phyloP scores from a whole-genome alignment of 2,113 vertebrate genomes.

The Hyperoodon ampullatus region DNA sequence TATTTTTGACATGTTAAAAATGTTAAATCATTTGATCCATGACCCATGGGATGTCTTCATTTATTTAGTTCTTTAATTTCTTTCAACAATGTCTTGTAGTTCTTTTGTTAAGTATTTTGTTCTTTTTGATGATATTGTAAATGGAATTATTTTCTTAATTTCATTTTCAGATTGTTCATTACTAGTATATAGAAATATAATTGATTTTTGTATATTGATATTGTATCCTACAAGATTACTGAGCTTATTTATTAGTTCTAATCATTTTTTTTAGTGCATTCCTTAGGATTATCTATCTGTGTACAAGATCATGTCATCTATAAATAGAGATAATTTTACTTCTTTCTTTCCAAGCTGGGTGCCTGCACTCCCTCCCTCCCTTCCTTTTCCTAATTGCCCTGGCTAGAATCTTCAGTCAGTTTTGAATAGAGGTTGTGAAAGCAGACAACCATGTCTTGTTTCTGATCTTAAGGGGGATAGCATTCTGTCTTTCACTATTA shows the following conservation, averaged over 20 bases:
- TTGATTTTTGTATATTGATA: neutral
- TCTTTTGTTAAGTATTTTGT: neutral
- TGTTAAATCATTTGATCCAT: neutral
- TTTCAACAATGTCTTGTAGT: neutral
- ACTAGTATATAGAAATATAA: too few species aligned
- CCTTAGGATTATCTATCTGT: neutral
- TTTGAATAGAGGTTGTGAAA: neutral
- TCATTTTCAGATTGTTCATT: too few species aligned
- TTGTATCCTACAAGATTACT: neutral
- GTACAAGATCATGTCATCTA: neutral
- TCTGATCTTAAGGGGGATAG: neutral
- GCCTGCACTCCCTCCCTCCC: neutral
- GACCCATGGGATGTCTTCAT: neutral
- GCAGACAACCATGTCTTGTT: neutral
- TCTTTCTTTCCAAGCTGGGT: neutral
- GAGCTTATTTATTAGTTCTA: neutral
- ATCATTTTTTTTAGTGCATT: neutral
- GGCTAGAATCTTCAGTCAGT: neutral
- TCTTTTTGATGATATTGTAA: neutral
- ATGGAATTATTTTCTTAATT: too few species aligned
- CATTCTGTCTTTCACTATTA: neutral
- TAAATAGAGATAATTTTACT: neutral
- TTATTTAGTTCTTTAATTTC: constrained; percentile 1
- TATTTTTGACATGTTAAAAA: neutral
- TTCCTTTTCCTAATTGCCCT: neutral